Evolutionary conservation across 2,797 vertebrate genomes (phyloP), one percentile per base, ranked within the genome.

Genomic region (Alauda arvensis): DNA sequence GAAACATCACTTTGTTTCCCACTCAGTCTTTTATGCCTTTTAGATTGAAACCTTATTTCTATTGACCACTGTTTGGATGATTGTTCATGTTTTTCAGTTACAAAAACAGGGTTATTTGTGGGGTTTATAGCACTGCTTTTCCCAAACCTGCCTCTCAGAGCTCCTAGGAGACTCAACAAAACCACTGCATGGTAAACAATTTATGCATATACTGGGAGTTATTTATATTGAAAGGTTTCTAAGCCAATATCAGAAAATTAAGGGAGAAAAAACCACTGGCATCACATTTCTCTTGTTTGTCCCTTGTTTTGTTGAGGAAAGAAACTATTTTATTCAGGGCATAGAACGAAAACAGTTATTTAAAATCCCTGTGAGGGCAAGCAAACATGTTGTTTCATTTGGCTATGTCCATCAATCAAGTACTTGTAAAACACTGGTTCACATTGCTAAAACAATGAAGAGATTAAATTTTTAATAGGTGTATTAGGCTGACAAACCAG

Each of bases 391-490:
- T 57, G 21, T 75, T 91, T 85, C 55, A n/a, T 92, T 88, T 83
- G 56, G 68, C 46, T 78, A 7, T 46, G 39, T 43, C 71, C 7
- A 1, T 77, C 83, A 84, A 34, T 89, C 85, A 86, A 83, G 77
- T 62, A 77, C 61, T 66, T 28, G 52, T 70, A 91, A 88, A 94
- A 90, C 10, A 83, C 39, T 61, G 70, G 62, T 55, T 90, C 74
- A 67, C 33, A 79, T 87, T 88, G 82, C 65, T 87, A 90, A 93
- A 94, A 89, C 83, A 90, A 76, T 63, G 49, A 76, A 91, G 56
- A 90, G 67, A 94, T 88, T 91, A 91, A 72, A 46, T 66, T 94
- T 88, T 88, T 83, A 83, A 80, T 85, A 69, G 4, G 5, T 83
- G 34, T 63, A 53, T 89, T 88, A 78, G 63, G 81, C 74, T 90